Percentiles rank a stretch among this genome's conserved stretches.
Conservation (phyloP, 2,797 vertebrate species). For the Trachurus trachurus region DNA sequence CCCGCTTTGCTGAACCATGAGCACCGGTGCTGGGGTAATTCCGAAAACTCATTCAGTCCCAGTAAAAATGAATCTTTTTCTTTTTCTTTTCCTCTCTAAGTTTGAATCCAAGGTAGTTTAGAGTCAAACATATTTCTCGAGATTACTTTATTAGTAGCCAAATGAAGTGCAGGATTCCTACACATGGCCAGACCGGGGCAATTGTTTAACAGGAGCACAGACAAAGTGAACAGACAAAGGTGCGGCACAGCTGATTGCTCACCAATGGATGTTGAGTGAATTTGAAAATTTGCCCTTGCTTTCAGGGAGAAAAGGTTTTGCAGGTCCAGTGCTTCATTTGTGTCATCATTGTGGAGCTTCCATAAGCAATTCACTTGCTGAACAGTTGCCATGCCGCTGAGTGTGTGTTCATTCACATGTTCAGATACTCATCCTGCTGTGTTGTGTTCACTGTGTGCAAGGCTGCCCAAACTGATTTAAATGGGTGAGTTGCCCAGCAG, state of each 20-base stretch:
- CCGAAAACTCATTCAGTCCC: constrained; percentile 33
- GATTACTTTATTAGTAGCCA: constrained; percentile 58
- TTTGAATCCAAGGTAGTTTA: constrained; percentile 43
- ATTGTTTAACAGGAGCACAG: constrained; percentile 31
- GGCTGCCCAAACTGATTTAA: constrained; percentile 57
- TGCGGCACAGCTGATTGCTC: constrained; percentile 57
- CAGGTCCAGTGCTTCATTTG: constrained; percentile 48
- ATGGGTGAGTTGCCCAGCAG: constrained; percentile 53
- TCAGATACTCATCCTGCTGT: constrained; percentile 37
- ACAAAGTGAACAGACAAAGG: constrained; percentile 48
- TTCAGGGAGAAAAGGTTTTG: constrained; percentile 18
- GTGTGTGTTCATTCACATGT: constrained; percentile 21
- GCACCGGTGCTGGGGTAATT: constrained; percentile 6
- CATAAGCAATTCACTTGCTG: constrained; percentile 14
- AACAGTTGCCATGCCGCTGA: constrained; percentile 25
- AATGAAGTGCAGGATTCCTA: constrained; percentile 53
- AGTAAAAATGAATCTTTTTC: constrained; percentile 22
- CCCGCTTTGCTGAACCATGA: constrained; percentile 15
- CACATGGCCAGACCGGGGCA: constrained; percentile 18
- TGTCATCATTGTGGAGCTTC: constrained; percentile 45
- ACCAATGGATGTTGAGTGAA: constrained; percentile 54
- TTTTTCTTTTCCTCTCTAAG: constrained; percentile 10
- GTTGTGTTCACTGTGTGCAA: constrained; percentile 31
- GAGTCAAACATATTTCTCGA: constrained; percentile 26
- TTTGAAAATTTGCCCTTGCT: constrained; percentile 26